Evolutionary conservation across 92 coral and sea anemone species (phyloP).

Genomic region (Plumapathes pennacea): DNA sequence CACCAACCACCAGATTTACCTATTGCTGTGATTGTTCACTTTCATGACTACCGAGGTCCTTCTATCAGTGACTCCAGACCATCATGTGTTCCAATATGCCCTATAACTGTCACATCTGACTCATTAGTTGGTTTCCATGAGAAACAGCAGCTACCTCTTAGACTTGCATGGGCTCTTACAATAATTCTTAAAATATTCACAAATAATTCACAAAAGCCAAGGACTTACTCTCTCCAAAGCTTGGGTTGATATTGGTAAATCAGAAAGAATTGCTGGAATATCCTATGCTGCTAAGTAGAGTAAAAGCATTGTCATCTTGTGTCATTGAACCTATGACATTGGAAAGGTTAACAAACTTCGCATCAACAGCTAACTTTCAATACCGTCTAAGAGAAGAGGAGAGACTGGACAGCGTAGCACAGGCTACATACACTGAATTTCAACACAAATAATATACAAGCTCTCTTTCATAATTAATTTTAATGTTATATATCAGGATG

Average conservation of each 20-base stretch:
- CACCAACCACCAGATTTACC: conserved; percentile 47
- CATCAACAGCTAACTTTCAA: conserved; percentile 44
- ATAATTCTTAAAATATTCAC: too few species aligned
- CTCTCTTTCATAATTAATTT: too few species aligned
- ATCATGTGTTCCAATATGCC: conserved; percentile 38
- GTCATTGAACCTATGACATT: conserved; percentile 65
- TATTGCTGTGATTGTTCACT: conserved; percentile 46
- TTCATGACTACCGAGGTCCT: conserved; percentile 45
- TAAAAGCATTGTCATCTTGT: conserved; percentile 29
- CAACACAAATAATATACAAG: too few species aligned
- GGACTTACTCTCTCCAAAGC: conserved; percentile 47
- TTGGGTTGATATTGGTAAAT: conserved; percentile 57
- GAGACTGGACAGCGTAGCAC: conserved; percentile 10
- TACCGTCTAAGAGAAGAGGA: conserved; percentile 47
- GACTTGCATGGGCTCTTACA: conserved; percentile 58
- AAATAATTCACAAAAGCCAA: conserved; percentile 67
- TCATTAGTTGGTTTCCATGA: conserved; percentile 30
- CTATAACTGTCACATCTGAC: conserved; percentile 41
- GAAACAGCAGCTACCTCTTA: conserved; percentile 52
- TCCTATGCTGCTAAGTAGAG: conserved; percentile 60
- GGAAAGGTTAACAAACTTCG: conserved; percentile 40
- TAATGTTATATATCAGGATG: too few species aligned
- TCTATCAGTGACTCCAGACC: conserved; percentile 29
- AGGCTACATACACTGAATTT: neutral
- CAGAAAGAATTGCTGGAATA: conserved; percentile 48